Evolutionary conservation across 2,888 invertebrate genomes (phyloP).

Genomic region (Tenthredo amoena): DNA sequence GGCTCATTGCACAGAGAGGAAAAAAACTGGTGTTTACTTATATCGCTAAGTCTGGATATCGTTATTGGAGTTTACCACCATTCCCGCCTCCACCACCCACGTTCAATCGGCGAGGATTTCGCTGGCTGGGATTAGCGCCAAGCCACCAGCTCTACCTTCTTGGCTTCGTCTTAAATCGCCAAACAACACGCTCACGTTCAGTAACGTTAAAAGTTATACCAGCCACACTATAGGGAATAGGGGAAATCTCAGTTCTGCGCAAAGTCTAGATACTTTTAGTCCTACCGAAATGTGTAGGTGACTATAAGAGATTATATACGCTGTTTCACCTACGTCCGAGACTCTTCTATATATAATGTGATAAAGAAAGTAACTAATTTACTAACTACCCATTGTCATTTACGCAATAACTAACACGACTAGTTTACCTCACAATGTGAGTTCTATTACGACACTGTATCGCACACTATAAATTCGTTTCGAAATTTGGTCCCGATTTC

Average conservation of each 20-base stretch:
- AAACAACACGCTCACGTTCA: slow-evolving; percentile 17
- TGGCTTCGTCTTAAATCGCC: slow-evolving; percentile 46
- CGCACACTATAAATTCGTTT: background rate
- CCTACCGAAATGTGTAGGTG: background rate
- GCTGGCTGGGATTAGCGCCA: slow-evolving; percentile 46
- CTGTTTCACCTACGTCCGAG: background rate
- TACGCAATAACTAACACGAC: background rate
- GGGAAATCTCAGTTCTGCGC: background rate
- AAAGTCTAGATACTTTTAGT: background rate
- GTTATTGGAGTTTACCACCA: slow-evolving; percentile 44
- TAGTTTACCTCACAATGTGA: background rate
- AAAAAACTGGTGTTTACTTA: slow-evolving; percentile 45
- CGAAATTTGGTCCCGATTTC: background rate
- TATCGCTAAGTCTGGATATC: slow-evolving; percentile 49
- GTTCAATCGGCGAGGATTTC: slow-evolving; percentile 30
- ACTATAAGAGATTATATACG: background rate
- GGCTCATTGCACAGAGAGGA: background rate
- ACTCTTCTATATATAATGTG: background rate
- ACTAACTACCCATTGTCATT: background rate
- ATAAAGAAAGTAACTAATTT: background rate
- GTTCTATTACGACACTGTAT: too few relatives aligned
- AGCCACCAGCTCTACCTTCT: slow-evolving; percentile 39
- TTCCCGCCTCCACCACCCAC: slow-evolving; percentile 13
- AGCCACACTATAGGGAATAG: background rate
- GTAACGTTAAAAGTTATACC: slow-evolving; percentile 14